phyloP scores from a whole-genome alignment of 2,888 invertebrate species.

The Ophioninae sp. region DNA sequence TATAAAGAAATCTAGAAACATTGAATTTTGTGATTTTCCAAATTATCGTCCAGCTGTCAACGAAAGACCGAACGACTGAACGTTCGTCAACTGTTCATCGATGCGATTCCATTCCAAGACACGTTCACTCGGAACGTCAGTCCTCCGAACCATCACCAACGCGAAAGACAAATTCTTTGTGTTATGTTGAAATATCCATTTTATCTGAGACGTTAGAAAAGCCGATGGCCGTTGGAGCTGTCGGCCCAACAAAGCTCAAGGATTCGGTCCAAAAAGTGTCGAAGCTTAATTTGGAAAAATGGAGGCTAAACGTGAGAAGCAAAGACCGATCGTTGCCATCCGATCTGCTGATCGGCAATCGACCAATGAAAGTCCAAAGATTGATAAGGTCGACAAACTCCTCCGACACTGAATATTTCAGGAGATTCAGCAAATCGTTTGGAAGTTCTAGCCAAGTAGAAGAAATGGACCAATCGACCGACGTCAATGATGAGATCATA shows the following conservation, averaged over 20 bases:
- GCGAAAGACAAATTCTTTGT: constrained; percentile 36
- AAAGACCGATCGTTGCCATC: constrained; percentile 21
- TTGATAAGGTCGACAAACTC: constrained; percentile 57
- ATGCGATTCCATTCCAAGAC: constrained; percentile 22
- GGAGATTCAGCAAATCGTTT: neutral
- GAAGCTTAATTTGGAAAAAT: constrained; percentile 59
- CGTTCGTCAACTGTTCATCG: constrained; percentile 49
- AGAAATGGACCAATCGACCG: constrained; percentile 36
- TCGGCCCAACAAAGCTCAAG: neutral
- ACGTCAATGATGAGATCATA: constrained; percentile 66
- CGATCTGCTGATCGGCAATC: constrained; percentile 65
- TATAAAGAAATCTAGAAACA: neutral
- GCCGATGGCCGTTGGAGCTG: constrained; percentile 15
- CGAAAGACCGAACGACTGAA: neutral
- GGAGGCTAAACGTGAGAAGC: constrained; percentile 48
- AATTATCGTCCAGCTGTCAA: neutral
- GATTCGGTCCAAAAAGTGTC: neutral
- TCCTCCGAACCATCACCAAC: neutral
- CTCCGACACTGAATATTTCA: constrained; percentile 26
- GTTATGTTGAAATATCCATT: constrained; percentile 32
- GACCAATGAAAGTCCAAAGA: constrained; percentile 62
- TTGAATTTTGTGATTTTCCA: constrained; percentile 34
- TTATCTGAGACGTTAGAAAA: neutral
- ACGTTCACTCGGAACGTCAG: constrained; percentile 5
- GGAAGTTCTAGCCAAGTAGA: constrained; percentile 61